Percentiles rank a stretch among this genome's conserved stretches.
Conservation (phyloP, 2,113 vertebrate genomes). For the Seriola quinqueradiata region DNA sequence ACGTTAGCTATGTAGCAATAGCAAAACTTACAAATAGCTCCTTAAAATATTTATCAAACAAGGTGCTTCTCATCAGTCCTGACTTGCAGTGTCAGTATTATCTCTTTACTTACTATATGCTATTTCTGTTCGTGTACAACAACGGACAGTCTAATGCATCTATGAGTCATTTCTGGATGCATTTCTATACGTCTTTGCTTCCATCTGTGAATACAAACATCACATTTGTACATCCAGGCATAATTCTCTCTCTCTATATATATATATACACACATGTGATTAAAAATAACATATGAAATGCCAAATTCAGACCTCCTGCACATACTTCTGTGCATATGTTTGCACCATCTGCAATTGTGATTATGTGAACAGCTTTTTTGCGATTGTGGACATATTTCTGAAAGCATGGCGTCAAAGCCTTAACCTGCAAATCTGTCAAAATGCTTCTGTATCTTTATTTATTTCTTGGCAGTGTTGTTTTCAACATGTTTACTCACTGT, state of each 20-base stretch:
- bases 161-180: background rate
- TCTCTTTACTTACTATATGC: background rate
- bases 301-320: background rate
- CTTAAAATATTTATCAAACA: no score
- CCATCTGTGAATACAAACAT: constrained; percentile 14
- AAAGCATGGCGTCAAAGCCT: constrained; percentile 10
- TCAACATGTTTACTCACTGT: constrained; percentile 57
- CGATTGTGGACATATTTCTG: constrained; percentile 32
- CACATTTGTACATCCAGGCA: background rate
- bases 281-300: background rate
- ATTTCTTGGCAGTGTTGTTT: constrained; percentile 37
- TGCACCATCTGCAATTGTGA: constrained; percentile 50
- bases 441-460: constrained; percentile 45
- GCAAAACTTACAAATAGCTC: no score
- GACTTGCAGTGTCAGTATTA: background rate
- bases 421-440: constrained; percentile 54
- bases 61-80: background rate
- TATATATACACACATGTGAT: background rate
- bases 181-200: background rate
- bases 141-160: background rate
- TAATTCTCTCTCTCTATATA: background rate
- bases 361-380: constrained; percentile 31
- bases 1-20: no score
- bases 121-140: background rate
- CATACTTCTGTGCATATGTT: constrained; percentile 49